Base-by-base conservation (phyloP, 2,797 vertebrate genomes). In the Megalops cyprinoides region DNA sequence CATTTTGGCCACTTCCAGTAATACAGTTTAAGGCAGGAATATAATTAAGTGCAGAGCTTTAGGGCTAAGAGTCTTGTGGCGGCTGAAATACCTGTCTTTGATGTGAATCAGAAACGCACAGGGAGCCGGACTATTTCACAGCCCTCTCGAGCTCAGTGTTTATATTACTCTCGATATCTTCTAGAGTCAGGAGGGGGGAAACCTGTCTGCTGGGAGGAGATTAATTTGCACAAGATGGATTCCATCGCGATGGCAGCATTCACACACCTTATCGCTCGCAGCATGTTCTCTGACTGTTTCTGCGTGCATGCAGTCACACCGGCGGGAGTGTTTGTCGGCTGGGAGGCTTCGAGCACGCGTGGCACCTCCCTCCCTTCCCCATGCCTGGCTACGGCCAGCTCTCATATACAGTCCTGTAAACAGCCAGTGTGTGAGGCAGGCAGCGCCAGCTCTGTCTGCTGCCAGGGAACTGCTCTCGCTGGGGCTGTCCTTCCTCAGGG, bases 191-290 rank as follows among this genome's bases (percentile, higher is more conserved):
- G 67, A 71, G 67, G 44, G 49, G 44, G 7, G 46, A 75, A 51
- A 51, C 25, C 25, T 23, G n/a, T 73, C 73, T 75, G n/a, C 48
- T 75, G 44, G 48, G 73, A 75, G n/a, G 31, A 75, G 73, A 51
- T 53, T 53, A 28, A 75, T 53, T 75, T 8, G 44, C 73, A 31
- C 37, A 53, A 75, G 60, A 53, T 53, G 74, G 73, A 49, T 74
- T 46, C 23, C 46, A 25, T 48, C 12, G 18, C 18, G 75, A 73
- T 73, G 25, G 46, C 48, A 75, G 28, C n/a, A 28, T 44, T 28
- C n/a, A 2, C 44, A 2, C 71, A 48, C 73, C 67, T 71, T 71
- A 71, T 71, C 67, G 67, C 67, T 15, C 20, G 2, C 18, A 1
- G 18, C 67, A 44, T 71, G 39, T 44, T n/a, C 23, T 44, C 67